These are phyloP conservation scores for Martes martes DNA, from an alignment of 2,113 vertebrate genomes.

Conservation along the genomic window DNA sequence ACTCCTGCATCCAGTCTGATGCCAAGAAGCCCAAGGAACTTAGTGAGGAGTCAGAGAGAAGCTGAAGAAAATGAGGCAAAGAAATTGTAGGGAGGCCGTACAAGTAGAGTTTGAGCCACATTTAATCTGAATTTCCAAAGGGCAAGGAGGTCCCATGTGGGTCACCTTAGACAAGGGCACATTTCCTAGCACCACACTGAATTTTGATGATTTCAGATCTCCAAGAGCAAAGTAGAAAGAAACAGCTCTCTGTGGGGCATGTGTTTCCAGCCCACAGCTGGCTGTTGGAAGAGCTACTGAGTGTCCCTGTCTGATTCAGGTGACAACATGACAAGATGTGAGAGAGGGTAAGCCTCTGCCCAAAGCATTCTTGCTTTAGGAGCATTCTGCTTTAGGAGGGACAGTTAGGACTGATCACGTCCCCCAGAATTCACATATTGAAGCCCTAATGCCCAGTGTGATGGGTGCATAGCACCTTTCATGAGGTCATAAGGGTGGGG, in stretches of 20 bases:
- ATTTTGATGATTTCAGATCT: background rate
- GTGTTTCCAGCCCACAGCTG: background rate
- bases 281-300: background rate
- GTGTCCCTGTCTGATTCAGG: too few species aligned
- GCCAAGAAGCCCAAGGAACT: background rate
- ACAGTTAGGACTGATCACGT: rapidly evolving
- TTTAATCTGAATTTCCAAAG: background rate
- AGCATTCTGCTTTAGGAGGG: background rate
- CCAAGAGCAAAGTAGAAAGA: background rate
- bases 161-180: background rate
- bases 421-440: background rate
- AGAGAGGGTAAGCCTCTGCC: background rate
- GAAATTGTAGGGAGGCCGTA: background rate
- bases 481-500: background rate
- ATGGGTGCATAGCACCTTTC: background rate
- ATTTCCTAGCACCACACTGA: background rate
- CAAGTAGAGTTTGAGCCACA: background rate
- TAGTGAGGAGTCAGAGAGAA: background rate
- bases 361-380: background rate
- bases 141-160: background rate
- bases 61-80: background rate
- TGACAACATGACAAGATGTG: background rate
- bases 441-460: background rate
- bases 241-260: background rate
- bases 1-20: background rate